Evolutionary conservation across 2,888 invertebrate species (phyloP).

Genomic region (Ormyrus thymus): DNA sequence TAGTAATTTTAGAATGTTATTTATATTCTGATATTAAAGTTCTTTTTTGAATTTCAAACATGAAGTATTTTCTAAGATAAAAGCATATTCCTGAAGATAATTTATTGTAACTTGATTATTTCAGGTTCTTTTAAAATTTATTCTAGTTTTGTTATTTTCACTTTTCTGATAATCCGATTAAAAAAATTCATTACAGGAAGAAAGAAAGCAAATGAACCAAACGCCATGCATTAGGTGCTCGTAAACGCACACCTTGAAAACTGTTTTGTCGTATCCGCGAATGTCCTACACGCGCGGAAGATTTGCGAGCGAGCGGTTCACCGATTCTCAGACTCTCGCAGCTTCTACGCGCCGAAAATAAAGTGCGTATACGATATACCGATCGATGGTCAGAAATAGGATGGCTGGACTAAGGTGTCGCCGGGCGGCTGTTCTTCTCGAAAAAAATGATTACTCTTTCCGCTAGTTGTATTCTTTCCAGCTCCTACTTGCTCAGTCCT

Average conservation of each 20-base stretch:
- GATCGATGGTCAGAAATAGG: constrained; percentile 71
- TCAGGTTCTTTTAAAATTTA: too few relatives aligned
- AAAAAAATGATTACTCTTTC: constrained; percentile 17
- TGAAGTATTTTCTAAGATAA: too few relatives aligned
- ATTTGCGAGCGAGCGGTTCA: constrained; percentile 36
- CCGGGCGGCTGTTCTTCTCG: background rate
- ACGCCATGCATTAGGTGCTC: background rate
- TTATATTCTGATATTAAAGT: too few relatives aligned
- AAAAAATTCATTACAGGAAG: background rate
- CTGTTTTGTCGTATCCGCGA: too few relatives aligned
- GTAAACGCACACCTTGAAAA: background rate
- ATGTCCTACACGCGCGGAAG: constrained; percentile 19
- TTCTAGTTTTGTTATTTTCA: too few relatives aligned
- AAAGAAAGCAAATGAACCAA: background rate
- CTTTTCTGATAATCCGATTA: too few relatives aligned
- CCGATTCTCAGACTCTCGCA: constrained; percentile 66
- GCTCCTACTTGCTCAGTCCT: too few relatives aligned
- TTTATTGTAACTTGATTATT: too few relatives aligned
- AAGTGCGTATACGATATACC: constrained; percentile 60
- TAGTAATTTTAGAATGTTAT: too few relatives aligned
- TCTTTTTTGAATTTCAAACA: too few relatives aligned
- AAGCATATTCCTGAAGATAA: too few relatives aligned
- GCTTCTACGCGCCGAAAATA: constrained; percentile 68
- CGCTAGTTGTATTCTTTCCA: background rate
- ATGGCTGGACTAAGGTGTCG: constrained; percentile 53